Conservation (phyloP, 2,797 vertebrate species). For the Falco columbarius region DNA sequence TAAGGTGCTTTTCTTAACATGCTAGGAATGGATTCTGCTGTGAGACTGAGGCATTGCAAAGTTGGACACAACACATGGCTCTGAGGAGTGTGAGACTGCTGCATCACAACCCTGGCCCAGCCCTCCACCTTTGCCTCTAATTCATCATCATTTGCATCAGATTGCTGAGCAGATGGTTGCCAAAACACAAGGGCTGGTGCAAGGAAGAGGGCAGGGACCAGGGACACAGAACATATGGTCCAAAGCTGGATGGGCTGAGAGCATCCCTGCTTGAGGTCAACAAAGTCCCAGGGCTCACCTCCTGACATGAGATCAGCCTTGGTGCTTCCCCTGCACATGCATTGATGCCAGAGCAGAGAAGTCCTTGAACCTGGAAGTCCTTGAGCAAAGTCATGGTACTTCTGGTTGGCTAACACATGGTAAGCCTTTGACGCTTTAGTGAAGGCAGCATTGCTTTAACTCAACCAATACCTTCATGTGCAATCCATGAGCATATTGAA, state of each 20-base stretch:
- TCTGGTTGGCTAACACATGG: no score
- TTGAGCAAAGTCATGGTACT: not conserved
- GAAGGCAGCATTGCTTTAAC: not conserved
- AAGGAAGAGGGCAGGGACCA: not conserved
- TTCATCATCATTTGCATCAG: not conserved
- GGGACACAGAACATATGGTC: not conserved
- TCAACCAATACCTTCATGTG: not conserved
- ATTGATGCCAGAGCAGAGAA: not conserved
- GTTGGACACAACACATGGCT: not conserved
- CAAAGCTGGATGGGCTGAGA: not conserved
- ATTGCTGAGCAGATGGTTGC: not conserved
- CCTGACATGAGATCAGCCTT: not conserved
- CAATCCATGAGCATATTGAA: not conserved
- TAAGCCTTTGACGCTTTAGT: not conserved
- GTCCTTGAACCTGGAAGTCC: not conserved
- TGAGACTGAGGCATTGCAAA: not conserved
- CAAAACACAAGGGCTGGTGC: not conserved
- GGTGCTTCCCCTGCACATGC: not conserved
- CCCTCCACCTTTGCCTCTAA: not conserved
- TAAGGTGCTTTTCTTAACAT: not conserved
- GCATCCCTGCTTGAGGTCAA: not conserved
- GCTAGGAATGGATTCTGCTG: not conserved
- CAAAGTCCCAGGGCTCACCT: not conserved
- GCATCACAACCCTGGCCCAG: fast-evolving
- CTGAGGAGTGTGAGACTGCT: not conserved